These are phyloP conservation scores for Pungitius pungitius DNA, from an alignment of 2,113 vertebrate species.

Conservation along the genomic window DNA sequence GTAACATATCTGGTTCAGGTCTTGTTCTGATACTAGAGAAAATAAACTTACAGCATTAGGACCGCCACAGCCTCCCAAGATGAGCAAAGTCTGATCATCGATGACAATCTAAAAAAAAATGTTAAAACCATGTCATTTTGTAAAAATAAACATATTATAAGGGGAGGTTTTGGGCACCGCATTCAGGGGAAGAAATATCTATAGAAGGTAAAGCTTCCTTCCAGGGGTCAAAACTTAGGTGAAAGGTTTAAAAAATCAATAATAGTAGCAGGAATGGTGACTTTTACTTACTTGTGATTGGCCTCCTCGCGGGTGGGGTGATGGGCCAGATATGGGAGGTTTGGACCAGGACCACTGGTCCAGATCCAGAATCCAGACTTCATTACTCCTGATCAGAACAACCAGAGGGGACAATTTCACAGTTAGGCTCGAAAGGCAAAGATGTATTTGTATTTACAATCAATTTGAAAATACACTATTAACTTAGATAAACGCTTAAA, in stretches of 20 bases:
- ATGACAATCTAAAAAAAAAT: conserved; percentile 87
- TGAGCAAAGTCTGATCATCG: conserved; percentile 90
- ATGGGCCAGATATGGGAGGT: conserved; percentile 86
- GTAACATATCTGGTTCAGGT: background rate
- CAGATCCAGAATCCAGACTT: conserved; percentile 96
- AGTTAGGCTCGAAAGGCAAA: background rate
- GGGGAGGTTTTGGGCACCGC: background rate
- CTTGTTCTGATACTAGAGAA: background rate
- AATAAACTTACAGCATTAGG: conserved; percentile 92
- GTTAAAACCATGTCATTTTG: background rate
- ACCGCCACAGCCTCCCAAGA: conserved; percentile 96
- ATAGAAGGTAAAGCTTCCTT: background rate
- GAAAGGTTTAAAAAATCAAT: background rate
- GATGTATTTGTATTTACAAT: too few species aligned
- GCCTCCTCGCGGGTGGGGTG: conserved; percentile 92
- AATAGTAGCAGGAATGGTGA: background rate
- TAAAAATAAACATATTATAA: background rate
- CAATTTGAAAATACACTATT: background rate
- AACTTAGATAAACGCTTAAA: background rate
- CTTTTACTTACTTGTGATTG: conserved; percentile 89
- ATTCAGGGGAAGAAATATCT: too few species aligned
- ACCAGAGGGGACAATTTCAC: conserved; percentile 4
- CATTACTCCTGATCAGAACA: conserved; percentile 89
- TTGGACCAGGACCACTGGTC: conserved; percentile 99
- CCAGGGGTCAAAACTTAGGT: background rate